A percentile compares a stretch with the other conserved stretches of the same genome.
These are phyloP conservation scores for Grus americana DNA, from an alignment of 2,113 vertebrate genomes.

Conservation along the genomic window DNA sequence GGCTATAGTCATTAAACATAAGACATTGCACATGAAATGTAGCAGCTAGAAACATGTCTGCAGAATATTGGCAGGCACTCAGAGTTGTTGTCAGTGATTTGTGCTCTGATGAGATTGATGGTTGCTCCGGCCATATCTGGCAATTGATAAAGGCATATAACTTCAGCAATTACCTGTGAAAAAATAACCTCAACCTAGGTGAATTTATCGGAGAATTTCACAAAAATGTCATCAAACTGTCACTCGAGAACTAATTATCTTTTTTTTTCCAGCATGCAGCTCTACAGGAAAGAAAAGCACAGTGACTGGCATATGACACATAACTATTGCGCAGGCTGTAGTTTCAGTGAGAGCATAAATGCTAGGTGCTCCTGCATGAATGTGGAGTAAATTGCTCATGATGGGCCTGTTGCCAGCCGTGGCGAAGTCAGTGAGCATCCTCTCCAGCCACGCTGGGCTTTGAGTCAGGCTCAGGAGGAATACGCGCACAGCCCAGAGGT, in stretches of 20 bases:
- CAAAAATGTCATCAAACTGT: neutral
- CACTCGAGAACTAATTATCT: neutral
- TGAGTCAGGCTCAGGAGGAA: neutral
- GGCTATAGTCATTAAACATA: neutral
- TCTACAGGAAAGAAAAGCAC: neutral
- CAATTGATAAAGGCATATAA: neutral
- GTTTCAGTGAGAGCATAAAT: neutral
- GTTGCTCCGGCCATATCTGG: neutral
- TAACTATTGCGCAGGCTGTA: neutral
- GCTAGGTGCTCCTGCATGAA: neutral
- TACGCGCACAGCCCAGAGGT: accelerated
- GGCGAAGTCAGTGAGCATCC: neutral
- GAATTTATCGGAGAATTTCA: neutral
- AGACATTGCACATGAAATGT: neutral
- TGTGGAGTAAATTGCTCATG: neutral
- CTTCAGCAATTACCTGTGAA: neutral
- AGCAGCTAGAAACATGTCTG: neutral
- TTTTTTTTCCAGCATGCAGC: neutral
- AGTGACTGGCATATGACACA: neutral
- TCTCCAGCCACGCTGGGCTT: accelerated
- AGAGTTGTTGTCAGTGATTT: neutral
- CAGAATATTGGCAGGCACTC: neutral
- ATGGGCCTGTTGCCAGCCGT: neutral
- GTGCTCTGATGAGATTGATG: neutral
- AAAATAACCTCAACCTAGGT: neutral